A percentile compares a stretch with the other conserved stretches of the same genome.
These are phyloP conservation scores for Colistium nudipinnis DNA, from an alignment of 2,113 vertebrate species.

Conservation along the genomic window DNA sequence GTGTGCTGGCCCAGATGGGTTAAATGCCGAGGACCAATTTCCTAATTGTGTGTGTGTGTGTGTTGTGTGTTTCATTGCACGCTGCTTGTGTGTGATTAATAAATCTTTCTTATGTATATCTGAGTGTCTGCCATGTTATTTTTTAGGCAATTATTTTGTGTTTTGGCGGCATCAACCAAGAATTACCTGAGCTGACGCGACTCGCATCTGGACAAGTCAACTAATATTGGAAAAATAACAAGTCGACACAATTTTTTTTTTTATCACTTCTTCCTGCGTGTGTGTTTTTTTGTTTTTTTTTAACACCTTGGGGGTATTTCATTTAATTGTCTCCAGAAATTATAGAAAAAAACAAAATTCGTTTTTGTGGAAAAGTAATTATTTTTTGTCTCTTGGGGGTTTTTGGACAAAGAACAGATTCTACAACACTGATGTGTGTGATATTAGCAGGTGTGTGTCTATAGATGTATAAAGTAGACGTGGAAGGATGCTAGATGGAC, in stretches of 20 bases:
- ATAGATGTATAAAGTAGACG: constrained; percentile 14
- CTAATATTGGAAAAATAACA: constrained; percentile 54
- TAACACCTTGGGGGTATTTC: constrained; percentile 52
- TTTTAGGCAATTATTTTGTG: constrained; percentile 70
- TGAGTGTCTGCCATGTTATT: constrained; percentile 50
- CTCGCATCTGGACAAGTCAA: constrained; percentile 55
- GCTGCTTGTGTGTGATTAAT: constrained; percentile 11
- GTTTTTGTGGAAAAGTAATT: constrained; percentile 69
- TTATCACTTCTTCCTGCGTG: constrained; percentile 15
- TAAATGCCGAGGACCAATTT: too few relatives aligned
- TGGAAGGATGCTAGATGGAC: constrained; percentile 27
- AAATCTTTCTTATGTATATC: neutral
- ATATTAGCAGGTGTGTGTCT: constrained; percentile 29
- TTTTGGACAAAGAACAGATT: constrained; percentile 53
- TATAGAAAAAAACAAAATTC: constrained; percentile 65
- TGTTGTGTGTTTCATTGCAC: too few relatives aligned
- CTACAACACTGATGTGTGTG: constrained; percentile 28
- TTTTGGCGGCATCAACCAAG: constrained; percentile 58
- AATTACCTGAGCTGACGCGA: constrained; percentile 39
- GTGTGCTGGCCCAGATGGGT: too few relatives aligned
- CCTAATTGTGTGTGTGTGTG: too few relatives aligned
- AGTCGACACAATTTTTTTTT: constrained; percentile 40
- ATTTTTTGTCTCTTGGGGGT: constrained; percentile 55
- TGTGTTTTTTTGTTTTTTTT: neutral
- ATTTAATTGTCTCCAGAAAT: constrained; percentile 71